phyloP scores from a whole-genome alignment of 1,140 invertebrate genomes.

The Choristoneura fumiferana region DNA sequence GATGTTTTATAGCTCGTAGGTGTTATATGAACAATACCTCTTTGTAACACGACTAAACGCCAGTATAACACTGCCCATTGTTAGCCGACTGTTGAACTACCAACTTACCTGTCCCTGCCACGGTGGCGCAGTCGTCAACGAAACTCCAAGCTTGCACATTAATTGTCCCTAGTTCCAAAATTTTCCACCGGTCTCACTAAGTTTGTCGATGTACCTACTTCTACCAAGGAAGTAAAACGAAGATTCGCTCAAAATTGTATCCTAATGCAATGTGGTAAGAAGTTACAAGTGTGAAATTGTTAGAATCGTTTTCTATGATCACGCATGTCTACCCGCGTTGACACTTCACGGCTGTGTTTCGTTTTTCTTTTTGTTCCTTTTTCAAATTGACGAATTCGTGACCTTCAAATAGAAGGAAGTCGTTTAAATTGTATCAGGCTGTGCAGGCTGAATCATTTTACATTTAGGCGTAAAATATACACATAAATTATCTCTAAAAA shows the following conservation, averaged over 20 bases:
- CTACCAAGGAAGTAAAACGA: no score
- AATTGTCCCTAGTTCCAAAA: no score
- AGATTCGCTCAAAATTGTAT: no score
- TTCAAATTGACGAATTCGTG: not conserved
- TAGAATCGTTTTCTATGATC: no score
- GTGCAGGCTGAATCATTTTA: no score
- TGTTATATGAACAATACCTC: constrained; percentile 35
- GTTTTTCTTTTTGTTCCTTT: not conserved
- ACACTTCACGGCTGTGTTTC: constrained; percentile 1
- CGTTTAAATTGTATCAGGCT: no score
- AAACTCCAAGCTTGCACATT: not conserved
- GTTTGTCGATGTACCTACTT: no score
- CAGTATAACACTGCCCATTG: constrained; percentile 32
- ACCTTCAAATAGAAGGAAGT: not conserved
- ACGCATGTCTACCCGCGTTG: not conserved
- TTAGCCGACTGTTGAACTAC: constrained; percentile 27
- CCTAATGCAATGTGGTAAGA: no score
- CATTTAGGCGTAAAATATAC: no score
- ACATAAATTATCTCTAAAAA: no score
- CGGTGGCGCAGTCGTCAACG: constrained; percentile 19
- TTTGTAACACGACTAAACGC: constrained; percentile 26
- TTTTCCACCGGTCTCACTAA: no score
- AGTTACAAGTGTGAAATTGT: no score
- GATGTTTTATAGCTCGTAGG: constrained; percentile 33
- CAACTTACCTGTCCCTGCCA: constrained; percentile 19